These are phyloP conservation scores for Euura saliciscinereae DNA, from an alignment of 1,140 invertebrate genomes.

Conservation along the genomic window DNA sequence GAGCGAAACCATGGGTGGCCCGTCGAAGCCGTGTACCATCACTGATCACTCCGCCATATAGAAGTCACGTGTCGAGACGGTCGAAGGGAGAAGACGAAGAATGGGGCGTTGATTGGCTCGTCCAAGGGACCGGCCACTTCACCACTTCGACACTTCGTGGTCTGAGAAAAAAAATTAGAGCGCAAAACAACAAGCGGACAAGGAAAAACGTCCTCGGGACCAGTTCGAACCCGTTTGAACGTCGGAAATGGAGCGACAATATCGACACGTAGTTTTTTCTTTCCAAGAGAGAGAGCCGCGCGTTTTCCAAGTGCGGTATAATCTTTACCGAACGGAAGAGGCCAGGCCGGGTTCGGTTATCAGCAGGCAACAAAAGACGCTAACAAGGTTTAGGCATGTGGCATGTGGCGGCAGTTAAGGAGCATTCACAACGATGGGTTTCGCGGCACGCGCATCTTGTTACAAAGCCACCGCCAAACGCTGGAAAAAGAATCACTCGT, in stretches of 20 bases:
- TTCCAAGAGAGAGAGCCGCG: conserved; percentile 30
- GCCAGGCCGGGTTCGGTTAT: conserved; percentile 19
- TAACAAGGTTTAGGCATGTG: conserved; percentile 36
- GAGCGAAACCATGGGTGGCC: background rate
- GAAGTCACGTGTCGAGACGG: conserved; percentile 1
- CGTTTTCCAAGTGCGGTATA: too few relatives aligned
- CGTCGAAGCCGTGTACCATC: background rate
- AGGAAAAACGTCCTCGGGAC: conserved; percentile 7
- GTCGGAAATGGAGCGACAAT: conserved; percentile 29
- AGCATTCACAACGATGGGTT: conserved; percentile 10
- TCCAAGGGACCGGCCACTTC: background rate
- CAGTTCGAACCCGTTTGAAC: conserved; percentile 26
- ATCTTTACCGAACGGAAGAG: conserved; percentile 1
- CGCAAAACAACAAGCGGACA: conserved; percentile 18
- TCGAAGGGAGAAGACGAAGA: background rate
- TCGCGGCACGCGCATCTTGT: conserved; percentile 50
- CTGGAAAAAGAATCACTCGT: conserved; percentile 16
- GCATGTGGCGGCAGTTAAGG: conserved; percentile 39
- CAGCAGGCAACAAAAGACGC: conserved; percentile 24
- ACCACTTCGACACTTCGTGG: too few relatives aligned
- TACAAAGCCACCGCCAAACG: conserved; percentile 52
- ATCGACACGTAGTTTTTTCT: conserved; percentile 25
- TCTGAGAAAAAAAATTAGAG: background rate
- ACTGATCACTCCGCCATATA: background rate
- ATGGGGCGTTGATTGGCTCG: background rate